Evolutionary conservation across 2,888 invertebrate genomes (phyloP).

Genomic region (Agrotis ipsilon): DNA sequence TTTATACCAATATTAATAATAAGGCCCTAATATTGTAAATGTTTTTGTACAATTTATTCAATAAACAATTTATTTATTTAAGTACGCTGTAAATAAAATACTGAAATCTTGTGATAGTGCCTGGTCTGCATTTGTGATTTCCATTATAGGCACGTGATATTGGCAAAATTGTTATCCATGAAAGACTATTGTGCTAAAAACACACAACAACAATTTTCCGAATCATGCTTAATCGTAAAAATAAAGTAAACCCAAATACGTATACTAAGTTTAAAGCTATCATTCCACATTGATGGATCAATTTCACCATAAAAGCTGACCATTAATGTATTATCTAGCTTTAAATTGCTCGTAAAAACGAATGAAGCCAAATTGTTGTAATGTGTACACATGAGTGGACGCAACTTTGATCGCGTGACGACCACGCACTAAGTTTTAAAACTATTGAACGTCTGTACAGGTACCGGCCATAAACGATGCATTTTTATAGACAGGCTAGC

Average conservation of each 20-base stretch:
- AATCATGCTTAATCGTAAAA: too few relatives aligned
- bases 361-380: constrained; percentile 62
- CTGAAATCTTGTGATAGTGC: too few relatives aligned
- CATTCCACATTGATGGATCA: constrained; percentile 55
- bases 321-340: constrained; percentile 52
- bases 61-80: too few relatives aligned
- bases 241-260: neutral
- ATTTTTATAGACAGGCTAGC: too few relatives aligned
- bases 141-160: too few relatives aligned
- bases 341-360: constrained; percentile 53
- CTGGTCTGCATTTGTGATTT: too few relatives aligned
- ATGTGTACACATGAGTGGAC: constrained; percentile 55
- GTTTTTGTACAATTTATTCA: too few relatives aligned
- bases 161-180: neutral
- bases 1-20: too few relatives aligned
- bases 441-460: neutral
- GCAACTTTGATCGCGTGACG: constrained; percentile 52
- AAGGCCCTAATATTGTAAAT: too few relatives aligned
- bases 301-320: constrained; percentile 54
- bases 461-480: too few relatives aligned
- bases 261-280: constrained; percentile 26
- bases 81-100: too few relatives aligned
- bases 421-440: constrained; percentile 11
- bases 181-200: neutral
- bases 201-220: too few relatives aligned